Evolutionary conservation across 1,140 invertebrate species (phyloP), one percentile per base, ranked within the genome.

Genomic region (Drosophila repletoides): DNA sequence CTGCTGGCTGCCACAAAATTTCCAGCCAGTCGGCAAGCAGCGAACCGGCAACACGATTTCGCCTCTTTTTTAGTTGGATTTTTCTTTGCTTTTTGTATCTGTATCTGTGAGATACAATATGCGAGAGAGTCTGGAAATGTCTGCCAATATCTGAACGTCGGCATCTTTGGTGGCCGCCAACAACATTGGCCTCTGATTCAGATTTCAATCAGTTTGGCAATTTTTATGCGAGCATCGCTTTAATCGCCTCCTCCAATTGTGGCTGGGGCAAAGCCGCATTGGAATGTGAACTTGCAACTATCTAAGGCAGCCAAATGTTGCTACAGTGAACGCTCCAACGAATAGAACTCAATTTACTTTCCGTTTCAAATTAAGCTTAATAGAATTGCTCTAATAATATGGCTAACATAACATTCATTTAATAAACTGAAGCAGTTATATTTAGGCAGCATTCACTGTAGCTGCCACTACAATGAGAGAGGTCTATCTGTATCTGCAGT

Each of bases 151-250:
- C 79, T 75, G 56, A 52, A 26, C 43, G 67, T 72, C 72, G 80
- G 80, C 80, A 86, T 84, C 80, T 80, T 86, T 86, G 80, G 75
- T 75, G 58, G 79, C 71, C 67, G 55, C 31, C 12, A 56, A 36
- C n/a, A n/a, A 28, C 53, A 43, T 52, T 51, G 36, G 12, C 45
- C n/a, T n/a, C n/a, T n/a, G n/a, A n/a, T n/a, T 66, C 63, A 5
- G 63, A 66, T 66, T 66, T 59, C 63, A 59, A 66, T 59, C 63
- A 66, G 55, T 43, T n/a, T 49, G 53, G 34, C 63, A 65, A 65
- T 29, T 48, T 58, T 56, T 26, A 29, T 40, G 59, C 28, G 49
- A 33, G 55, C 51, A 40, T 55, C 36, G n/a, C 40, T 52, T 36
- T 36, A 51, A 51, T 51, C 66, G 63, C 56, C 66, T 61, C 61